Base-by-base conservation (phyloP, 2,888 invertebrate species). In the Trissoscelio sp. region DNA sequence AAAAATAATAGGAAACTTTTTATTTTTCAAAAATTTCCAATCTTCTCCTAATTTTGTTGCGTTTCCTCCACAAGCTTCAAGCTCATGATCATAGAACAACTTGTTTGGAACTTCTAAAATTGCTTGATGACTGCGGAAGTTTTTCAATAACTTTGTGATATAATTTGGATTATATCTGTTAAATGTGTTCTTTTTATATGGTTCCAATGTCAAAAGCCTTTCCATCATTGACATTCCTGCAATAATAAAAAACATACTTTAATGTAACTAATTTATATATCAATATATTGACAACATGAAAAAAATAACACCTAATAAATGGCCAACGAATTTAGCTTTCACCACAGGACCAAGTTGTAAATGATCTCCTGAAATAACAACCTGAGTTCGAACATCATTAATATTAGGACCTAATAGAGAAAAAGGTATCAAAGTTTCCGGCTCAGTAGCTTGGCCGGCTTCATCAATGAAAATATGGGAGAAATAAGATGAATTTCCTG, bases 391-490 rank as follows among this genome's bases (percentile, higher is more conserved):
- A 6, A 44, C n/a, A n/a, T n/a, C n/a, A n/a, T n/a, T 89, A 28
- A 28, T 6, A 28, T 86, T 24, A 91, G 89, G 79, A 92, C 92
- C 83, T 53, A 83, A 64, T 24, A 89, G 22, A 2, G 82, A 74
- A 37, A 94, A 91, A 3, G 95, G 93, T 85, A 95, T 93, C 46
- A 94, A 87, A n/a, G 93, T 92, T 88, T 95, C 95, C 0, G 95
- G 93, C 90, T 96, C 96, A 3, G 93, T 93, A 0, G 95, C 94
- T 87, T 96, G 96, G 0, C 95, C 96, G 14, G 95, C 95, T 92
- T 96, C 96, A 88, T 96, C 96, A 53, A 96, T 93, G 88, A 96
- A 95, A 7, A 95, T 92, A 87, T 96, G 95, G 0, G 94, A 93
- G 88, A 85, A 67, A n/a, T n/a, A n/a, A n/a, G n/a, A n/a, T n/a